Evolutionary conservation across 2,797 vertebrate genomes (phyloP).

Genomic region (Pteropus rufus): DNA sequence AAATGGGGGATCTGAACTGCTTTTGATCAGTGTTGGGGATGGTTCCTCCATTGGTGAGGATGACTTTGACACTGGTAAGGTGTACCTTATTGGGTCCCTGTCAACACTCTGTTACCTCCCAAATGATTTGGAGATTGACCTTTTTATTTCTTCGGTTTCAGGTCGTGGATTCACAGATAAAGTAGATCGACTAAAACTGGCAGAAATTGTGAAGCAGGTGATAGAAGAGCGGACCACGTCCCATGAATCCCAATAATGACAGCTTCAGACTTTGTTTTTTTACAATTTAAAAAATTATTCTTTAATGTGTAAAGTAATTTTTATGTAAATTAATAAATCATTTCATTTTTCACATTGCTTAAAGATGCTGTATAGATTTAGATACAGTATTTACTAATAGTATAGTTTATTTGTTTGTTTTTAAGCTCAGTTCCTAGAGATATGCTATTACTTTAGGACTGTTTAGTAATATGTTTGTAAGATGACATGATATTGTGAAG

Average conservation of each 20-base stretch:
- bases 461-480: conserved; percentile 71
- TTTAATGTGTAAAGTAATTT: conserved; percentile 94
- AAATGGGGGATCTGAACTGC: background rate
- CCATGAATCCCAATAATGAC: conserved; percentile 93
- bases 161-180: conserved; percentile 96
- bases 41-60: background rate
- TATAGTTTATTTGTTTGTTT: conserved; percentile 88
- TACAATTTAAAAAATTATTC: conserved; percentile 91
- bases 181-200: conserved; percentile 98
- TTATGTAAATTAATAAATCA: conserved; percentile 93
- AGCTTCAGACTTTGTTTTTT: conserved; percentile 84
- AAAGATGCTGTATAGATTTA: conserved; percentile 94
- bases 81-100: background rate
- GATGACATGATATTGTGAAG: conserved; percentile 68
- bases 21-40: background rate
- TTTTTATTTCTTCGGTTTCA: conserved; percentile 80
- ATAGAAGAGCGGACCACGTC: conserved; percentile 97
- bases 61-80: background rate
- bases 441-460: conserved; percentile 78
- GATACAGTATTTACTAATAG: conserved; percentile 92
- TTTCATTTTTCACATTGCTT: conserved; percentile 87
- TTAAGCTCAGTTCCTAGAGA: conserved; percentile 84
- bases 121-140: background rate
- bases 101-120: background rate
- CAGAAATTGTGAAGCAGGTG: conserved; percentile 98